Evolutionary conservation across 2,797 vertebrate genomes (phyloP).

Genomic region (Falco concolor): DNA sequence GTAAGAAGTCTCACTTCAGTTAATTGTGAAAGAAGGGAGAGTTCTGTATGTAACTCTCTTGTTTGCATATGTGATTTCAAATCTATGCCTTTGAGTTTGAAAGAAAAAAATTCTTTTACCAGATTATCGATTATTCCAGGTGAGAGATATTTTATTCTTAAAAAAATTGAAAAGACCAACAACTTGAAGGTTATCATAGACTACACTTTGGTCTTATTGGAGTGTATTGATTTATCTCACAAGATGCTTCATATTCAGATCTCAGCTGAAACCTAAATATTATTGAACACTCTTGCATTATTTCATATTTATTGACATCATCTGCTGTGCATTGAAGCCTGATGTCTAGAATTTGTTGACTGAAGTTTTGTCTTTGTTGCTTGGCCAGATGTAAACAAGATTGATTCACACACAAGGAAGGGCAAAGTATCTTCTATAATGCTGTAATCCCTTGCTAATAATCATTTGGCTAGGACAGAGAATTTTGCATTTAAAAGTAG

Average conservation of each 20-base stretch:
- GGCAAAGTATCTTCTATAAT: constrained; percentile 4
- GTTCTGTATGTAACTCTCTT: not conserved
- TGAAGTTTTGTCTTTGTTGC: not conserved
- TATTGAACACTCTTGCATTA: not conserved
- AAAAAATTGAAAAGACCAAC: not conserved
- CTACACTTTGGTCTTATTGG: not conserved
- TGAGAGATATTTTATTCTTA: not conserved
- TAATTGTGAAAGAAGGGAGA: not conserved
- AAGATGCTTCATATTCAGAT: not conserved
- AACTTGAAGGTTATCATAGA: not conserved
- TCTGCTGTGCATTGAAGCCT: not conserved
- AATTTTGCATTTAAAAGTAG: constrained; percentile 59
- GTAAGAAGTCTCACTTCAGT: not conserved
- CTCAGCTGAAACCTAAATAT: not conserved
- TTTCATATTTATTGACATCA: constrained; percentile 5
- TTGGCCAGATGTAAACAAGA: constrained; percentile 36
- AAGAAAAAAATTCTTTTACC: not conserved
- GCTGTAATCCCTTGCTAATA: constrained; percentile 37
- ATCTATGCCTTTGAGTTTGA: not conserved
- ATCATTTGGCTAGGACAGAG: constrained; percentile 15
- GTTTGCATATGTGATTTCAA: not conserved
- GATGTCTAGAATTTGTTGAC: not conserved
- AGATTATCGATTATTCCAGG: not conserved
- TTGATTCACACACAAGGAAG: not conserved
- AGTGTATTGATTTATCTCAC: not conserved